These are phyloP conservation scores for Triplophysa rosa DNA, from an alignment of 2,113 vertebrate genomes.

Conservation along the genomic window DNA sequence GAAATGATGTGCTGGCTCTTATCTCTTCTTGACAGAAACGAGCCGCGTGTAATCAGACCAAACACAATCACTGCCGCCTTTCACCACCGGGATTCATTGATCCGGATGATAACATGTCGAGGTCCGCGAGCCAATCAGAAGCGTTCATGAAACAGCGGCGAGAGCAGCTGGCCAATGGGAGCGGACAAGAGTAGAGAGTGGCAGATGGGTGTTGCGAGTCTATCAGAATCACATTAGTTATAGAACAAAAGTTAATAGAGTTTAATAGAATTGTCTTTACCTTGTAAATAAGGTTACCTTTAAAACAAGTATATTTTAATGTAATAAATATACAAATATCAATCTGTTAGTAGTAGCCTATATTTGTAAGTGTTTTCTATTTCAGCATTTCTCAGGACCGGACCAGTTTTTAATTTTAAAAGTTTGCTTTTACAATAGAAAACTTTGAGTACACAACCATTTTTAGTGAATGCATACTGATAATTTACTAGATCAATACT, in stretches of 20 bases:
- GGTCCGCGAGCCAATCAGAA: slow-evolving; percentile 42
- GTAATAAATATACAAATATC: no score
- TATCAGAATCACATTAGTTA: slow-evolving; percentile 54
- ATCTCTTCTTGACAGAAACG: slow-evolving; percentile 58
- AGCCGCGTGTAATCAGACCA: slow-evolving; percentile 52
- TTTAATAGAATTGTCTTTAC: background rate
- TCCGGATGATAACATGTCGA: slow-evolving; percentile 53
- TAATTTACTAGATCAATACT: no score
- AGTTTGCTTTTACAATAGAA: no score
- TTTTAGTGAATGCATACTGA: no score
- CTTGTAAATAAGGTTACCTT: no score
- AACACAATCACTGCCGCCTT: slow-evolving; percentile 52
- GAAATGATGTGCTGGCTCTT: slow-evolving; percentile 44
- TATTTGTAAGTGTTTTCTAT: no score
- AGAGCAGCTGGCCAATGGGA: slow-evolving; percentile 37
- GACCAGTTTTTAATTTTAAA: no score
- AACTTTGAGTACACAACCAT: no score
- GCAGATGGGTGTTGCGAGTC: slow-evolving; percentile 42
- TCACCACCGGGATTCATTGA: slow-evolving; percentile 63
- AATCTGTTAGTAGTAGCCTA: no score
- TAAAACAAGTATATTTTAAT: no score
- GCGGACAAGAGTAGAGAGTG: slow-evolving; percentile 4
- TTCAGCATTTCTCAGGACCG: no score
- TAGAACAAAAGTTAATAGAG: background rate
- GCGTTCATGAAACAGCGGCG: background rate